Conservation (phyloP, 1,140 invertebrate genomes). For the Bradynema listronoti region DNA sequence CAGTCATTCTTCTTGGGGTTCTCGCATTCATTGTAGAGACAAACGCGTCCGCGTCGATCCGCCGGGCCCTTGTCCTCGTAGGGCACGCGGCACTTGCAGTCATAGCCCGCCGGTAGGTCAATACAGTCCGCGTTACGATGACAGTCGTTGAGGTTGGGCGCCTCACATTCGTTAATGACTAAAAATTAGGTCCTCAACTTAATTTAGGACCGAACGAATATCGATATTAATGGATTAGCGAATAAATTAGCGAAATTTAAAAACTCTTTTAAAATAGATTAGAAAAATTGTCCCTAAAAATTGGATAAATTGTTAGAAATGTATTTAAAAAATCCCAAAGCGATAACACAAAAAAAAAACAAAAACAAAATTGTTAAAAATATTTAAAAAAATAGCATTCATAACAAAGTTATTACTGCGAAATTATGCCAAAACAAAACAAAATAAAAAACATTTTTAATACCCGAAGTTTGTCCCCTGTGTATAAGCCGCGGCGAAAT, state of each 20-base stretch:
- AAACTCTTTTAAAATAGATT: too few relatives aligned
- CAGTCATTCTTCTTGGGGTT: slow-evolving; percentile 23
- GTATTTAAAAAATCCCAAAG: too few relatives aligned
- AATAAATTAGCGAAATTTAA: too few relatives aligned
- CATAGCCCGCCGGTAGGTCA: slow-evolving; percentile 81
- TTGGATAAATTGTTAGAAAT: too few relatives aligned
- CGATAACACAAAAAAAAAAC: slow-evolving; percentile 1
- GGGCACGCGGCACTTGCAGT: slow-evolving; percentile 73
- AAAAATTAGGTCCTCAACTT: neutral
- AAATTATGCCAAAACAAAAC: too few relatives aligned
- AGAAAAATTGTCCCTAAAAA: too few relatives aligned
- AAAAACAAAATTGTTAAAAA: neutral
- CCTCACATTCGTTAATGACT: slow-evolving; percentile 75
- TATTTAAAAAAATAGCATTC: slow-evolving; percentile 9
- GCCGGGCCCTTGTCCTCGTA: slow-evolving; percentile 63
- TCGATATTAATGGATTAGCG: neutral
- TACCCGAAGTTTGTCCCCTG: too few relatives aligned
- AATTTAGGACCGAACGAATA: neutral
- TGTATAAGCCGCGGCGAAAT: too few relatives aligned
- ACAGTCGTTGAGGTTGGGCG: slow-evolving; percentile 80
- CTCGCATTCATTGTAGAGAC: slow-evolving; percentile 47
- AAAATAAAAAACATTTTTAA: too few relatives aligned
- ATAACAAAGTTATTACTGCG: too few relatives aligned
- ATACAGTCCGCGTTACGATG: slow-evolving; percentile 72
- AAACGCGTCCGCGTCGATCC: slow-evolving; percentile 63